phyloP scores from a whole-genome alignment of 2,113 vertebrate genomes.

The Panthera leo region DNA sequence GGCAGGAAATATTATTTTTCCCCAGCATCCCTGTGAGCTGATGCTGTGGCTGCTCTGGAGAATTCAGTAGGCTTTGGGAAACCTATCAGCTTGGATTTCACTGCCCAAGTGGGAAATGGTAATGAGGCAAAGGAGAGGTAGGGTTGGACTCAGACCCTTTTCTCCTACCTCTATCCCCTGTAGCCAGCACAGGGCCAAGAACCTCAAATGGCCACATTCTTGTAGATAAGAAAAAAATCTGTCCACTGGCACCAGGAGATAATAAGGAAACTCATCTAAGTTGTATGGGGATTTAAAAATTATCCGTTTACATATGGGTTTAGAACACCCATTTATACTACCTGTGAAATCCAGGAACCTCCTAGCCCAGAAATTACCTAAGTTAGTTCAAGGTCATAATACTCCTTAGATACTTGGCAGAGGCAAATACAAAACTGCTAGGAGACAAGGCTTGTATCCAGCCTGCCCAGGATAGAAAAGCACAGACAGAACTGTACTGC shows the following conservation, averaged over 20 bases:
- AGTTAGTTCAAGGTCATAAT: constrained; percentile 7
- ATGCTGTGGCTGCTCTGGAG: background rate
- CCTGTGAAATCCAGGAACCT: background rate
- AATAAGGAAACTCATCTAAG: background rate
- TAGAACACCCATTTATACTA: background rate
- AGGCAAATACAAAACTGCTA: background rate
- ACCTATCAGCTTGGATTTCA: background rate
- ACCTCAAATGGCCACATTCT: background rate
- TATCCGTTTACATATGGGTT: background rate
- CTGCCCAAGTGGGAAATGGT: background rate
- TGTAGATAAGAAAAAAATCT: background rate
- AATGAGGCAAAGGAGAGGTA: background rate
- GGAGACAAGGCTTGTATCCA: background rate
- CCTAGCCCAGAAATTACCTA: background rate
- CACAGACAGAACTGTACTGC: background rate
- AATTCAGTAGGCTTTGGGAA: background rate
- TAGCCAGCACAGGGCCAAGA: background rate
- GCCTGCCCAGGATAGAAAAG: background rate
- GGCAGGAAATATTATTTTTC: background rate
- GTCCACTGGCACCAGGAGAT: background rate
- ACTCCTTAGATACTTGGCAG: background rate
- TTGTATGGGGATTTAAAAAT: constrained; percentile 3
- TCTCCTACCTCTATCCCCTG: background rate
- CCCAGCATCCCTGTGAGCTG: background rate
- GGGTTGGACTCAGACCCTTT: background rate